phyloP scores from a whole-genome alignment of 2,113 vertebrate species.

The Motacilla alba region DNA sequence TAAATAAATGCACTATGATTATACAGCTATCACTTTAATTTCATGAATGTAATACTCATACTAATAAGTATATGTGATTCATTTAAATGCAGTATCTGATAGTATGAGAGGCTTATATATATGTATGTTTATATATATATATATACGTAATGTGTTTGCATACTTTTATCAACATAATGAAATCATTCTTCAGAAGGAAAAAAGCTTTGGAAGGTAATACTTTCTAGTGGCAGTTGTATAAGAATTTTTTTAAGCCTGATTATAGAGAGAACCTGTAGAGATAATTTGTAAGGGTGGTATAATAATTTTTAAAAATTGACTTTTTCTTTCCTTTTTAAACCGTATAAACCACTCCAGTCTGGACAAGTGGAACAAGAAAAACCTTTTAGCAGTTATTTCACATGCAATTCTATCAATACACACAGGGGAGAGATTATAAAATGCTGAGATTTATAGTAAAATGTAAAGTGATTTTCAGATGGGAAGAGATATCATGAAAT shows the following conservation, averaged over 20 bases:
- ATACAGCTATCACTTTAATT: background rate
- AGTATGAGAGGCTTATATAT: background rate
- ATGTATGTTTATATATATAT: background rate
- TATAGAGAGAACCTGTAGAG: background rate
- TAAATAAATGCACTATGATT: constrained; percentile 7
- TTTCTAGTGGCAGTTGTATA: background rate
- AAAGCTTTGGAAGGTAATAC: fast-evolving
- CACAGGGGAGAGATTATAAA: background rate
- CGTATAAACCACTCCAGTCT: background rate
- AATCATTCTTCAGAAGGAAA: background rate
- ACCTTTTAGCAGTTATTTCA: background rate
- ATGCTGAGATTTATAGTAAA: background rate
- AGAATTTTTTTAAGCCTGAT: background rate
- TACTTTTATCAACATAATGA: background rate
- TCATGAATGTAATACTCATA: background rate
- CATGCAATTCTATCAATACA: background rate
- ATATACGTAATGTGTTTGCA: background rate
- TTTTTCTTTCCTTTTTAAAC: background rate
- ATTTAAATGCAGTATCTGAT: background rate
- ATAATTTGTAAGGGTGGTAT: fast-evolving
- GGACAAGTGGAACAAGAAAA: background rate
- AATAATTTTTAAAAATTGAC: background rate
- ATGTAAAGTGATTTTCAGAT: background rate
- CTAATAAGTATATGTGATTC: background rate
- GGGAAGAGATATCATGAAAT: background rate